phyloP scores from a whole-genome alignment of 2,888 invertebrate genomes.

The Azorinus chamasolen region DNA sequence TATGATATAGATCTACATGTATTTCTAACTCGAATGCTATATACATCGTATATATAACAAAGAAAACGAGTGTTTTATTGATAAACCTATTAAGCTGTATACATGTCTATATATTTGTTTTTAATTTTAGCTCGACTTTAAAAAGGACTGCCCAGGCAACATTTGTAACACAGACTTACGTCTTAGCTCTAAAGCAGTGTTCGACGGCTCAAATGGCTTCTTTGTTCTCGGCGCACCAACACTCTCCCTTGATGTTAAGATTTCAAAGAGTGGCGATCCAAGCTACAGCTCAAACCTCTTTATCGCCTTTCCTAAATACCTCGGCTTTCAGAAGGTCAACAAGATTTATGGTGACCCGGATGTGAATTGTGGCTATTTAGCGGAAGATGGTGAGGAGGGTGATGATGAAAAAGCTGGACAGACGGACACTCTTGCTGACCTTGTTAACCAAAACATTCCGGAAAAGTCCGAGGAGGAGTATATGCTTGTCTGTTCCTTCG shows the following conservation, averaged over 20 bases:
- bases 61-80: too few relatives aligned
- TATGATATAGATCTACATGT: too few relatives aligned
- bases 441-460: slow-evolving; percentile 33
- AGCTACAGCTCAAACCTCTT: slow-evolving; percentile 71
- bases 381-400: neutral
- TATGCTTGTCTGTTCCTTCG: slow-evolving; percentile 52
- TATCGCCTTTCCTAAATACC: slow-evolving; percentile 59
- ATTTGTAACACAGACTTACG: slow-evolving; percentile 66
- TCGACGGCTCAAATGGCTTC: slow-evolving; percentile 20
- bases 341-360: slow-evolving; percentile 57
- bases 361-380: slow-evolving; percentile 52
- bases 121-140: slow-evolving; percentile 65
- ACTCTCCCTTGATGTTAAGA: slow-evolving; percentile 62
- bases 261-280: slow-evolving; percentile 69
- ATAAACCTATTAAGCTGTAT: too few relatives aligned
- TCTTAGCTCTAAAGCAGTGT: slow-evolving; percentile 42
- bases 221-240: slow-evolving; percentile 66
- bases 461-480: slow-evolving; percentile 42
- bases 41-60: too few relatives aligned
- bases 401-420: neutral
- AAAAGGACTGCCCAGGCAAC: slow-evolving; percentile 68
- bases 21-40: too few relatives aligned
- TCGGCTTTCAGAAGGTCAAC: slow-evolving; percentile 52
- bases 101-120: too few relatives aligned
- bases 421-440: neutral